These are phyloP conservation scores for Drosophila tani DNA, from an alignment of 1,140 invertebrate genomes.

Conservation along the genomic window DNA sequence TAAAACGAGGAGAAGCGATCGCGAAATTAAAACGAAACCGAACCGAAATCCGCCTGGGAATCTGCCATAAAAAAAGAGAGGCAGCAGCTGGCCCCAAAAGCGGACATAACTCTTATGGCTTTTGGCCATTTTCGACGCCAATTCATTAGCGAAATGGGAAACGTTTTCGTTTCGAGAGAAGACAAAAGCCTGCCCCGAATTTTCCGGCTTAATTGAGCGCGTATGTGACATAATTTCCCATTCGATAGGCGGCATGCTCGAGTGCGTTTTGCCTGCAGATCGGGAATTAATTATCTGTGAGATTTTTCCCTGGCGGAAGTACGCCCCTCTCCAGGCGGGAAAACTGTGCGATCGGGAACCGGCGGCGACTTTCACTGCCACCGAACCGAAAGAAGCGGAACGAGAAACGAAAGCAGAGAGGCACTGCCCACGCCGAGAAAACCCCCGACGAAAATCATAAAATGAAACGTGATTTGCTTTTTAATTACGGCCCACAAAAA, in stretches of 20 bases:
- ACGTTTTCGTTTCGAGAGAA: neutral
- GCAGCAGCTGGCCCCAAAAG: slow-evolving; percentile 36
- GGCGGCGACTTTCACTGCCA: slow-evolving; percentile 60
- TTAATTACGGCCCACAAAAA: slow-evolving; percentile 65
- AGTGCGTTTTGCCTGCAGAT: slow-evolving; percentile 30
- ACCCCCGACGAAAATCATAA: slow-evolving; percentile 55
- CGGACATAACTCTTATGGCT: slow-evolving; percentile 54
- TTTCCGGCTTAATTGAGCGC: slow-evolving; percentile 69
- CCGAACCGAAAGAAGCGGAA: slow-evolving; percentile 41
- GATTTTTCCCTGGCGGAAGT: slow-evolving; percentile 62
- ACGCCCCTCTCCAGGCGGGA: neutral
- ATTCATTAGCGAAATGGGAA: slow-evolving; percentile 13
- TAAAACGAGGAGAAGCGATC: slow-evolving; percentile 2
- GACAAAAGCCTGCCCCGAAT: slow-evolving; percentile 23
- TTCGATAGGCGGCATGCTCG: slow-evolving; percentile 31
- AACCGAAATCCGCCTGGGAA: slow-evolving; percentile 18
- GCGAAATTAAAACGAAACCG: slow-evolving; percentile 22
- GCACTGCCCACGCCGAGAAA: slow-evolving; percentile 54
- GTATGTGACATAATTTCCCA: slow-evolving; percentile 70
- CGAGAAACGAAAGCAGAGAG: slow-evolving; percentile 55
- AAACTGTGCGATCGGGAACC: slow-evolving; percentile 54
- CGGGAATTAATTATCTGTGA: slow-evolving; percentile 73
- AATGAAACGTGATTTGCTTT: slow-evolving; percentile 79
- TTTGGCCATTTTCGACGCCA: slow-evolving; percentile 46
- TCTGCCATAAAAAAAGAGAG: slow-evolving; percentile 3